phyloP scores from a whole-genome alignment of 2,888 invertebrate genomes.

The Conchocele bisecta region DNA sequence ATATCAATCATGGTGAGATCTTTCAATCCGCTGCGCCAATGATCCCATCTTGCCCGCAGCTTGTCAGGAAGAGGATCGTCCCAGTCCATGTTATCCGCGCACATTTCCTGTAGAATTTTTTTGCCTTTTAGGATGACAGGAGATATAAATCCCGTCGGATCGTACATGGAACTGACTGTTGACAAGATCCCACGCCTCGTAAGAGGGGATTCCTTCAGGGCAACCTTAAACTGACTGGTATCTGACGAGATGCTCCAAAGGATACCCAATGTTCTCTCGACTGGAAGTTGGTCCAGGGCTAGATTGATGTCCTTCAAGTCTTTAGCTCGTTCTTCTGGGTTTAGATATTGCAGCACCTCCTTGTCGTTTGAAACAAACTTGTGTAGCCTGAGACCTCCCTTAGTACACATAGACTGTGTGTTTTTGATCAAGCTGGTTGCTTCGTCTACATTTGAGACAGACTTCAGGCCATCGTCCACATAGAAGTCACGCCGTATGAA shows the following conservation, averaged over 20 bases:
- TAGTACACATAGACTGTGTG: slow-evolving; percentile 27
- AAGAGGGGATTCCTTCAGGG: slow-evolving; percentile 28
- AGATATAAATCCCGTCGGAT: slow-evolving; percentile 50
- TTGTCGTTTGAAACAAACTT: slow-evolving; percentile 52
- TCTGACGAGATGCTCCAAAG: slow-evolving; percentile 44
- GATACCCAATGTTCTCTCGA: slow-evolving; percentile 45
- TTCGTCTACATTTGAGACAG: slow-evolving; percentile 27
- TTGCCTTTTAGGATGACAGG: slow-evolving; percentile 46
- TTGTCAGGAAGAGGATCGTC: slow-evolving; percentile 39
- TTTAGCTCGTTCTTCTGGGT: slow-evolving; percentile 40
- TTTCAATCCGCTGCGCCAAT: slow-evolving; percentile 1
- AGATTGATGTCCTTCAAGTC: slow-evolving; percentile 19
- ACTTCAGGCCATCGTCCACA: slow-evolving; percentile 58
- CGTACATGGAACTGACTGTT: slow-evolving; percentile 33
- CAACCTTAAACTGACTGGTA: no score
- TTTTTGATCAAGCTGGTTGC: slow-evolving; percentile 32
- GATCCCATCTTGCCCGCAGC: not conserved
- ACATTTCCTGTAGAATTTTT: slow-evolving; percentile 53
- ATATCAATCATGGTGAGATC: not conserved
- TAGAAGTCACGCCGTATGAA: slow-evolving; percentile 52
- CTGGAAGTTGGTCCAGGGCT: slow-evolving; percentile 19
- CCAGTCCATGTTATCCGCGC: slow-evolving; percentile 44
- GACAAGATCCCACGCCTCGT: slow-evolving; percentile 23
- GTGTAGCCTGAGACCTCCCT: slow-evolving; percentile 52
- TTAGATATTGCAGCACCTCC: slow-evolving; percentile 41